phyloP scores from a whole-genome alignment of 2,113 vertebrate species.

The Gadus chalcogrammus region DNA sequence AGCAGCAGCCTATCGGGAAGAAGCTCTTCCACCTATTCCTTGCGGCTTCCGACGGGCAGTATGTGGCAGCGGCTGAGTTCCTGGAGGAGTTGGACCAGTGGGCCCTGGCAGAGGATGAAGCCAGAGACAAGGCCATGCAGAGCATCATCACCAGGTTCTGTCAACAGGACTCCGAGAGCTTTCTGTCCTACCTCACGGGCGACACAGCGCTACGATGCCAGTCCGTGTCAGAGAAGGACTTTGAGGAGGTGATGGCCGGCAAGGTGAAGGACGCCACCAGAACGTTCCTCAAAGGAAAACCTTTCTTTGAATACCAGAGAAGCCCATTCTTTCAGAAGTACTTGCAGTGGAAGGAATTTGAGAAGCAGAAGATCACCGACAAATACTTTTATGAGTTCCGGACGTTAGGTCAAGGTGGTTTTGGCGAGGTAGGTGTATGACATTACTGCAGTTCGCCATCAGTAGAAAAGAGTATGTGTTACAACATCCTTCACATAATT shows the following conservation, averaged over 20 bases:
- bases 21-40: slow-evolving; percentile 82
- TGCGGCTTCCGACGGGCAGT: slow-evolving; percentile 59
- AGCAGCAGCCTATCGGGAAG: slow-evolving; percentile 86
- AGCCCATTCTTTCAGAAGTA: slow-evolving; percentile 83
- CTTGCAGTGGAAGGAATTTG: slow-evolving; percentile 89
- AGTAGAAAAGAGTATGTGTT: neutral
- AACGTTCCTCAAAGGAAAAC: slow-evolving; percentile 77
- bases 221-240: slow-evolving; percentile 66
- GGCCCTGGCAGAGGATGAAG: slow-evolving; percentile 73
- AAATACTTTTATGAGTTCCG: slow-evolving; percentile 88
- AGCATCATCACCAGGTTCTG: slow-evolving; percentile 73
- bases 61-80: slow-evolving; percentile 71
- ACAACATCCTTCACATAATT: neutral
- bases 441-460: neutral
- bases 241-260: slow-evolving; percentile 54
- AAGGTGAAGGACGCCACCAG: slow-evolving; percentile 71
- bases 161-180: slow-evolving; percentile 62
- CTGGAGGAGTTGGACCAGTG: slow-evolving; percentile 77
- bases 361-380: slow-evolving; percentile 80
- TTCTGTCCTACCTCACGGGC: slow-evolving; percentile 74
- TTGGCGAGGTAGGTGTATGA: slow-evolving; percentile 81
- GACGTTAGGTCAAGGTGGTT: slow-evolving; percentile 87
- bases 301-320: slow-evolving; percentile 81
- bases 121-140: slow-evolving; percentile 62
- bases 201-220: slow-evolving; percentile 68